Evolutionary conservation across 2,888 invertebrate genomes (phyloP).

Genomic region (Parnassius glacialis): DNA sequence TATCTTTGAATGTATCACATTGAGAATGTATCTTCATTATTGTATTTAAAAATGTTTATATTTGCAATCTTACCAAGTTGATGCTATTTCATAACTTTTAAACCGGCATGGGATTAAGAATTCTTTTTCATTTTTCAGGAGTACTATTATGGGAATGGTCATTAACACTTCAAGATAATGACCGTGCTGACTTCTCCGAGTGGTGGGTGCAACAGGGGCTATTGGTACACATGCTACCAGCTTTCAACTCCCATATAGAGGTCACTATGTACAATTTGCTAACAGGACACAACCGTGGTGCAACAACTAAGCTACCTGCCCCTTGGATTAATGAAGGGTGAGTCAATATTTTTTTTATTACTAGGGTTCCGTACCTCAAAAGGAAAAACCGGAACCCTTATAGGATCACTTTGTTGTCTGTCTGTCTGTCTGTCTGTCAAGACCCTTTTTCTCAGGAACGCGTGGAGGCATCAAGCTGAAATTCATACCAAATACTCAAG

Average conservation of each 20-base stretch:
- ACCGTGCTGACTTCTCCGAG: constrained; percentile 66
- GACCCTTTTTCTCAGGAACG: too few relatives aligned
- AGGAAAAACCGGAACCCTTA: too few relatives aligned
- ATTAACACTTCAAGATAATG: constrained; percentile 66
- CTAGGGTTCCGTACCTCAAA: too few relatives aligned
- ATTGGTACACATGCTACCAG: constrained; percentile 82
- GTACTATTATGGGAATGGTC: constrained; percentile 89
- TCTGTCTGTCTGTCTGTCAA: too few relatives aligned
- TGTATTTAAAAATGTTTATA: too few relatives aligned
- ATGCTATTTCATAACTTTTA: too few relatives aligned
- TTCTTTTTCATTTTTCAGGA: constrained; percentile 49
- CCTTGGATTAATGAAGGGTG: constrained; percentile 81
- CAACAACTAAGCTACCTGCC: constrained; percentile 81
- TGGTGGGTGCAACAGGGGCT: constrained; percentile 82
- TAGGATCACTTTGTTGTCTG: too few relatives aligned
- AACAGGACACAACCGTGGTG: constrained; percentile 80
- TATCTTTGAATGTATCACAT: too few relatives aligned
- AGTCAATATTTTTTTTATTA: constrained; percentile 28
- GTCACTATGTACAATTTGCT: constrained; percentile 82
- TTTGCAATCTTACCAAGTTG: too few relatives aligned
- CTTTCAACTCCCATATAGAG: constrained; percentile 83
- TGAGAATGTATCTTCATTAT: too few relatives aligned
- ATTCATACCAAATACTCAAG: too few relatives aligned
- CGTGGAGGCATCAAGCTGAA: too few relatives aligned
- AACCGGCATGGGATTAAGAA: not conserved